These are phyloP conservation scores for Andrena chrysosceles DNA, from an alignment of 2,888 invertebrate genomes.

Conservation along the genomic window DNA sequence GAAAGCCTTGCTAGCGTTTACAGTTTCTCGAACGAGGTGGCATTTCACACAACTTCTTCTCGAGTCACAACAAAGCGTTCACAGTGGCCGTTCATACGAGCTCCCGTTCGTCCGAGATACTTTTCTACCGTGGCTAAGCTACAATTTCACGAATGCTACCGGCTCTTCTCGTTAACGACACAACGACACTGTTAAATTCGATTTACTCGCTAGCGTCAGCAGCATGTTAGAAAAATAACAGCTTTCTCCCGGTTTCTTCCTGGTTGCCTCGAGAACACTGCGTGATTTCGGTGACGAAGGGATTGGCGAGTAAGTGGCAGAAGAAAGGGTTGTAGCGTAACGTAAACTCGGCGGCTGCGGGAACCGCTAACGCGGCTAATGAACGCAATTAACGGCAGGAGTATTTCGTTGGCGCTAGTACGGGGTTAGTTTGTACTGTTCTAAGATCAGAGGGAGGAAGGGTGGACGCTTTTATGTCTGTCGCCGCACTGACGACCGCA, in stretches of 20 bases:
- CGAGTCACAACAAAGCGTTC: too few species aligned
- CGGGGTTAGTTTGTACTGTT: constrained; percentile 5
- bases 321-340: background rate
- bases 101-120: background rate
- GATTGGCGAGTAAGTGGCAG: too few species aligned
- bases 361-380: constrained; percentile 38
- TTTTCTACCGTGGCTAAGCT: background rate
- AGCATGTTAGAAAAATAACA: background rate
- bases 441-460: constrained; percentile 17
- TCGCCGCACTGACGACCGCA: constrained; percentile 36
- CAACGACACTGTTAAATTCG: background rate
- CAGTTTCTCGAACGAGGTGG: constrained; percentile 9
- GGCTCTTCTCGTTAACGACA: background rate
- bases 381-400: constrained; percentile 45
- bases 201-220: background rate
- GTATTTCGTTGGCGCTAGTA: constrained; percentile 40
- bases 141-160: background rate
- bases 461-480: constrained; percentile 44
- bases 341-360: constrained; percentile 7
- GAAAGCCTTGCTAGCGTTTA: constrained; percentile 21
- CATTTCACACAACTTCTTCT: constrained; percentile 40
- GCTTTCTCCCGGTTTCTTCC: background rate
- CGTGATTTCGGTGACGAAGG: background rate
- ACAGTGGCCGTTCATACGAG: too few species aligned
- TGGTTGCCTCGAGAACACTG: background rate